Evolutionary conservation across 2,797 vertebrate genomes (phyloP), one percentile per base, ranked within the genome.

Genomic region (Myoxocephalus aenaeus): DNA sequence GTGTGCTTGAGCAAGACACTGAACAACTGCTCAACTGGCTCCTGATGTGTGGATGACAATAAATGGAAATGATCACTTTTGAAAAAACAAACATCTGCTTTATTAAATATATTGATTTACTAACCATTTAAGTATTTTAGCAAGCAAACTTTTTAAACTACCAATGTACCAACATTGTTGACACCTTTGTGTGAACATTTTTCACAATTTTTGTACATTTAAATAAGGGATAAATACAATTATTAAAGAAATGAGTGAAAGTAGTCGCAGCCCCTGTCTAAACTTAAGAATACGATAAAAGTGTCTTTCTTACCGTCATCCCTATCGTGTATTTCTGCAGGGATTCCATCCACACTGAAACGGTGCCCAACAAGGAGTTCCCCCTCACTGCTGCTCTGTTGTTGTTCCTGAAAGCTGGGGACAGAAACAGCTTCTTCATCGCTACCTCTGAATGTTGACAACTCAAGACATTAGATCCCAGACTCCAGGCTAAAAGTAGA

Each of bases 291-390:
- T 10, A 40, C 14, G 12, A 65, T 72, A 12, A 63, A 50, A 70
- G 51, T 56, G 7, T 82, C 32, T 42, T 65, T 73, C 57, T 75
- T 13, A 13, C 38, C 29, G 0, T 34, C 51, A 6, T 68, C 42
- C 51, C 22, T 51, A 51, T 7, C 14, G 22, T 62, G 63, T 66
- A 29, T 59, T 61, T 25, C 70, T 82, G 77, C 25, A 46, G 81
- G 85, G 71, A 74, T 77, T 75, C 76, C 77, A 77, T 69, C 38
- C 57, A 20, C 59, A 0, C 48, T 86, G 88, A 89, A 77, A 80
- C 63, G 14, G 70, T 51, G 65, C 51, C 73, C 66, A 83, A 73
- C 42, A 57, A 79, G 82, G 80, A 86, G 63, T 83, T 70, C 73
- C 81, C 80, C 62, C 38, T 58, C 22, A 4, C 77, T 53, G 53